Base-by-base conservation (phyloP, 2,888 invertebrate species). In the Metopia argyrocephala region DNA sequence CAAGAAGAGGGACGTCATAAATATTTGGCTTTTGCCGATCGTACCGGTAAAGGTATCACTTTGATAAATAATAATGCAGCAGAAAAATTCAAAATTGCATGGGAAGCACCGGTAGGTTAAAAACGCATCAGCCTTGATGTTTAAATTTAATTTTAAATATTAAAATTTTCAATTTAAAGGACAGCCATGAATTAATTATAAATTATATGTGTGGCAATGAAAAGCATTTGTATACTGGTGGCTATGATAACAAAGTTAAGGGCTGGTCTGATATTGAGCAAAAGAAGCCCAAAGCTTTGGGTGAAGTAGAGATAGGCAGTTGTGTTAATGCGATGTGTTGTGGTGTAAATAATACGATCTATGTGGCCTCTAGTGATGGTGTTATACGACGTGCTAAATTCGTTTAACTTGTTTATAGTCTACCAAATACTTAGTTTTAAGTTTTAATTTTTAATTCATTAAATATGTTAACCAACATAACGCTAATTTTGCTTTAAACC, bases 171-270 rank as follows among this genome's bases (percentile, higher is more conserved):
- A 6, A 5, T 54, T 79, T 76, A n/a, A 56, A 91, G 91, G 84
- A 90, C 71, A 88, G 89, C 21, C 91, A 91, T 78, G 89, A 90
- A 74, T 86, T 89, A 89, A 91, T 91, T 61, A 86, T 91, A 7
- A 90, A 88, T 69, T 84, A 86, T 18, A 86, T 91, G 57, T 88
- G 88, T 57, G 89, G 89, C 0, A 84, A 86, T 61, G 89, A 89
- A 0, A 79, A 84, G 20, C 57, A 69, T 46, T 57, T 91, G 27
- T 91, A 88, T 82, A 87, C 89, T 9, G 90, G 88, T 23, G 91
- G 91, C 50, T 91, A 88, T 71, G 91, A 91, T 81, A 89, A 87
- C 12, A 89, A 87, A 68, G 87, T 91, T 0, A 91, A 91, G 81
- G 88, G 87, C n/a, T 90, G 89, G 90, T 85, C 85, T 3, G 84